Conservation (phyloP, 2,113 vertebrate species). For the Neodon shergylaensis region DNA sequence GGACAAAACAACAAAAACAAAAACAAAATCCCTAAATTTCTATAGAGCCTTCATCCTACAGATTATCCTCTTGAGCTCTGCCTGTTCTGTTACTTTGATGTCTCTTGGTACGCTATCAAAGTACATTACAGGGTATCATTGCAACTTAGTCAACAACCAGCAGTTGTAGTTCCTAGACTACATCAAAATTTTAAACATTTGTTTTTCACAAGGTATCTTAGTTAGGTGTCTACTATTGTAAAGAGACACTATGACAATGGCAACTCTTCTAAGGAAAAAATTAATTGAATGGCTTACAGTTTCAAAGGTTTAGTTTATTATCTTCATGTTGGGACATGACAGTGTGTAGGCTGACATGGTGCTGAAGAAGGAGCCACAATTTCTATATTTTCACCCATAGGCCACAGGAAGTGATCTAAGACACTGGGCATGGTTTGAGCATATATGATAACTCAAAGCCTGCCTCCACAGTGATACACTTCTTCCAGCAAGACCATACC, state of each 20-base stretch:
- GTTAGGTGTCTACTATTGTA: neutral
- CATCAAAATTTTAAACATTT: neutral
- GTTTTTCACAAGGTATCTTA: neutral
- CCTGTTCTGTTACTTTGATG: neutral
- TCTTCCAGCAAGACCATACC: neutral
- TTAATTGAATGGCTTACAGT: neutral
- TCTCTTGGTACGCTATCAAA: neutral
- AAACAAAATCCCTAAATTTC: no score
- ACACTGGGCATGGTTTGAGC: neutral
- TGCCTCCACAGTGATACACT: neutral
- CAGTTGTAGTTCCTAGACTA: neutral
- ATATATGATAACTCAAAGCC: neutral
- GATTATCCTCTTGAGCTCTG: neutral
- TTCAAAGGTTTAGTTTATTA: neutral
- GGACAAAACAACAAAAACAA: neutral
- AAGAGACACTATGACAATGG: neutral
- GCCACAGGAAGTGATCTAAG: neutral
- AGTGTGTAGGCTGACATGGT: neutral
- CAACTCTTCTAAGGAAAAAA: neutral
- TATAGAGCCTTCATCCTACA: neutral
- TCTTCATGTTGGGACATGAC: neutral
- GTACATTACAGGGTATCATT: neutral
- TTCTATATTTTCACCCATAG: neutral
- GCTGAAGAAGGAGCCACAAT: neutral
- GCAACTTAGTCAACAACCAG: neutral